A percentile compares a stretch with the other conserved stretches of the same genome.
These are phyloP conservation scores for Diogma glabrata DNA, from an alignment of 2,888 invertebrate genomes.

Conservation along the genomic window DNA sequence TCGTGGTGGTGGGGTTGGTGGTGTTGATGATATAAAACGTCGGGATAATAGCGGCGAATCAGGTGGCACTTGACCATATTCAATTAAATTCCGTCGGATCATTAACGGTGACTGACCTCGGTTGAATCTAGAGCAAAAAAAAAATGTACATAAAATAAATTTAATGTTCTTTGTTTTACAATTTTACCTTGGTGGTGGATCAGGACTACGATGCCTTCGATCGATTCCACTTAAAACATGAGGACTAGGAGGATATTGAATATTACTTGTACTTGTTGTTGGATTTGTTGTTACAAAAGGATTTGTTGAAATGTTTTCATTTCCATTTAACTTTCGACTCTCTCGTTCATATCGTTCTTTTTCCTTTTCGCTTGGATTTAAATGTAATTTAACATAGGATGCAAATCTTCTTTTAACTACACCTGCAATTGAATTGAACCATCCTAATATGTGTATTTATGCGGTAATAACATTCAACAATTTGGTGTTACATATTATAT, in stretches of 20 bases:
- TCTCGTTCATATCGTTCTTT: constrained; percentile 4
- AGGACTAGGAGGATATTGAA: constrained; percentile 23
- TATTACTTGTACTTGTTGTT: constrained; percentile 10
- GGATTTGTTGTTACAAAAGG: constrained; percentile 12
- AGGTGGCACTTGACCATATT: constrained; percentile 32
- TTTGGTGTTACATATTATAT: constrained; percentile 10
- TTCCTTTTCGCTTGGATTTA: constrained; percentile 38
- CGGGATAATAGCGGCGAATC: constrained; percentile 43
- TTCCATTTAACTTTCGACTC: neutral
- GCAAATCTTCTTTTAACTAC: constrained; percentile 69
- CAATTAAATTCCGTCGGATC: constrained; percentile 46
- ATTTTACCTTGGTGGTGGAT: constrained; percentile 43
- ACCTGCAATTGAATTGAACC: constrained; percentile 57
- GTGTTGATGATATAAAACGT: constrained; percentile 42
- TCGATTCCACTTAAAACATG: constrained; percentile 27
- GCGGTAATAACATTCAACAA: neutral
- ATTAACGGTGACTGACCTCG: constrained; percentile 42
- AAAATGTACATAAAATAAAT: constrained; percentile 11
- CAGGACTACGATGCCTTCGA: constrained; percentile 44
- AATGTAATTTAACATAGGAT: constrained; percentile 71
- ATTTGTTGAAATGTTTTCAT: constrained; percentile 14
- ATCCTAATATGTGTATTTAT: constrained; percentile 32
- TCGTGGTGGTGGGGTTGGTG: constrained; percentile 37
- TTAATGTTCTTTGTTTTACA: neutral
- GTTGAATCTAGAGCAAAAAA: constrained; percentile 28